Evolutionary conservation across 2,113 vertebrate genomes (phyloP).

Genomic region (Perca flavescens): DNA sequence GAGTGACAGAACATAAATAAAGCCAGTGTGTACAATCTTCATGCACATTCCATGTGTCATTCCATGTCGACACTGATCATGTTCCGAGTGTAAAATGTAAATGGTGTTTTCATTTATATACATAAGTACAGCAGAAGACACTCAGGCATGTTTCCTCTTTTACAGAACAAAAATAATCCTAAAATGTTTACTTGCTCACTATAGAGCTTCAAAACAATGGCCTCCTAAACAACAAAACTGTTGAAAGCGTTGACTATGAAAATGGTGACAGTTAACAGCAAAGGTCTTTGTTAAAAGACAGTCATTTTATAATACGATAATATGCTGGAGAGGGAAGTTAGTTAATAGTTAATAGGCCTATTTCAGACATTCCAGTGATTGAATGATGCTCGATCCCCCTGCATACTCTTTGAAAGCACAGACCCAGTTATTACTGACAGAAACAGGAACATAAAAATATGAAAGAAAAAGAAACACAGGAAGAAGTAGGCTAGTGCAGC

Average conservation of each 20-base stretch:
- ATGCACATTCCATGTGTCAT: neutral
- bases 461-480: neutral
- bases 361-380: slow-evolving; percentile 50
- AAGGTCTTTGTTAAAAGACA: slow-evolving; percentile 23
- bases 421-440: slow-evolving; percentile 6
- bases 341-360: neutral
- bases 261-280: slow-evolving; percentile 29
- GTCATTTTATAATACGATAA: slow-evolving; percentile 24
- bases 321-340: neutral
- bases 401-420: slow-evolving; percentile 45
- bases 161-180: slow-evolving; percentile 37
- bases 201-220: slow-evolving; percentile 24
- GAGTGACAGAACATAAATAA: slow-evolving; percentile 48
- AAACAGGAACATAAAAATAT: slow-evolving; percentile 10
- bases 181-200: slow-evolving; percentile 61
- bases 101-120: neutral
- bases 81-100: neutral
- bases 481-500: neutral
- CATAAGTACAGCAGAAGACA: slow-evolving; percentile 21
- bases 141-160: slow-evolving; percentile 70
- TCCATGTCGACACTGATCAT: neutral
- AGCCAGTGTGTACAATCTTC: slow-evolving; percentile 11
- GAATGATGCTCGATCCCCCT: slow-evolving; percentile 16
- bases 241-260: slow-evolving; percentile 37
- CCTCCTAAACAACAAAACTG: slow-evolving; percentile 41